Percentiles rank a stretch among this genome's conserved stretches.
These are phyloP conservation scores for Salmo trutta DNA, from an alignment of 2,797 vertebrate genomes.

Conservation along the genomic window DNA sequence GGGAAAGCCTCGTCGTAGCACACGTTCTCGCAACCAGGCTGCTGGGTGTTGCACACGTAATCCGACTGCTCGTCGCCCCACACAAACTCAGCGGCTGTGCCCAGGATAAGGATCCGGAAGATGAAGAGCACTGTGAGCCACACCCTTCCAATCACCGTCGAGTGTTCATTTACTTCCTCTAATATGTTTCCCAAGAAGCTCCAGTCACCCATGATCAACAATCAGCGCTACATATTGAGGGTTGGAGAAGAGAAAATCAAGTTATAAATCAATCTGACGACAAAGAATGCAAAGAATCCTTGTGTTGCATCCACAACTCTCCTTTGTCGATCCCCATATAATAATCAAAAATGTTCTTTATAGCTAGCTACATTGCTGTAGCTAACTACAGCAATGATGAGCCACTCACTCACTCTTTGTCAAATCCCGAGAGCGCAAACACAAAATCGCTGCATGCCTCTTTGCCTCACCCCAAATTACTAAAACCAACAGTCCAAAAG, in stretches of 20 bases:
- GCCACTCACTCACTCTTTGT: background rate
- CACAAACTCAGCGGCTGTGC: constrained; percentile 83
- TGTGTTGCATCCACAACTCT: background rate
- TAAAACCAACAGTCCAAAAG: background rate
- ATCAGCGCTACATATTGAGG: constrained; percentile 33
- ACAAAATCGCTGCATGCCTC: background rate
- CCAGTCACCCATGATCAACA: constrained; percentile 84
- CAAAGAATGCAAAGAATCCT: background rate
- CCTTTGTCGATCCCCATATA: background rate
- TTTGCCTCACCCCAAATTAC: background rate
- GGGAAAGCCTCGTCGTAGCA: constrained; percentile 90
- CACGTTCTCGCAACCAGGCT: constrained; percentile 87
- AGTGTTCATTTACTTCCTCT: constrained; percentile 88
- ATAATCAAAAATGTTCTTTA: background rate
- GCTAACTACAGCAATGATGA: background rate
- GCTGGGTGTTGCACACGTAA: constrained; percentile 87
- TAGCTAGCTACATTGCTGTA: background rate
- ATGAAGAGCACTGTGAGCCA: constrained; percentile 89
- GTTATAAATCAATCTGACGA: background rate
- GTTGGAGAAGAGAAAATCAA: background rate
- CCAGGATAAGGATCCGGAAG: constrained; percentile 86
- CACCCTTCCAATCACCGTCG: constrained; percentile 84
- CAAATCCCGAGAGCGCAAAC: background rate
- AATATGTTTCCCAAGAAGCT: constrained; percentile 88
- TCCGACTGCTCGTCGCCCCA: constrained; percentile 88